Evolutionary conservation across 37 sponge, comb jelly and placozoan species (phyloP).

Genomic region (Ephydatia muelleri): DNA sequence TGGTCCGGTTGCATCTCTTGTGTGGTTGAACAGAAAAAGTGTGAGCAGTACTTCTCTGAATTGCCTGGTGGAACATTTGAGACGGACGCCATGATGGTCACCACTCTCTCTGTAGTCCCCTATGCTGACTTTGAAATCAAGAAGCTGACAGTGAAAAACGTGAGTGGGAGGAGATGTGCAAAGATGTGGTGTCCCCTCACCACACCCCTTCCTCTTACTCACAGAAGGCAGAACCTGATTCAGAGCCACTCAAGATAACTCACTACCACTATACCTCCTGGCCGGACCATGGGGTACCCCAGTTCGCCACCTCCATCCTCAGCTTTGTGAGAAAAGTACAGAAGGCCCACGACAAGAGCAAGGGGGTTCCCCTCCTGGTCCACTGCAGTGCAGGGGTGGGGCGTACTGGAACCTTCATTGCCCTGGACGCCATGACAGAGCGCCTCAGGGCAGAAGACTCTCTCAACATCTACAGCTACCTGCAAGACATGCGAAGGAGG

Average conservation of each 20-base stretch:
- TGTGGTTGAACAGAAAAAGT: slow-evolving; percentile 45
- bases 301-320: slow-evolving; percentile 66
- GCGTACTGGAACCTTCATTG: slow-evolving; percentile 61
- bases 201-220: slow-evolving; percentile 2
- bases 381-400: slow-evolving; percentile 82
- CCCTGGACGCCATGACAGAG: slow-evolving; percentile 50
- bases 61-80: slow-evolving; percentile 24
- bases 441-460: slow-evolving; percentile 21
- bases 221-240: slow-evolving; percentile 17
- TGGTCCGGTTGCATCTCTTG: not conserved
- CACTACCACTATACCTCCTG: slow-evolving; percentile 70
- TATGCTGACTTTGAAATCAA: slow-evolving; percentile 62
- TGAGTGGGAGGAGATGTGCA: not conserved
- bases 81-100: slow-evolving; percentile 18
- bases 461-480: slow-evolving; percentile 31
- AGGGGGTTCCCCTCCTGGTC: slow-evolving; percentile 39
- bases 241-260: slow-evolving; percentile 22
- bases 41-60: slow-evolving; percentile 80
- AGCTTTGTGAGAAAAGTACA: slow-evolving; percentile 48
- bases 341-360: slow-evolving; percentile 26
- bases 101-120: slow-evolving; percentile 5
- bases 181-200: not conserved
- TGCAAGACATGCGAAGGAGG: slow-evolving; percentile 29
- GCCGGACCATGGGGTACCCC: slow-evolving; percentile 79
- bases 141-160: slow-evolving; percentile 22